phyloP scores from a whole-genome alignment of 2,888 invertebrate species.

The Sinodicranocentrus sp. region DNA sequence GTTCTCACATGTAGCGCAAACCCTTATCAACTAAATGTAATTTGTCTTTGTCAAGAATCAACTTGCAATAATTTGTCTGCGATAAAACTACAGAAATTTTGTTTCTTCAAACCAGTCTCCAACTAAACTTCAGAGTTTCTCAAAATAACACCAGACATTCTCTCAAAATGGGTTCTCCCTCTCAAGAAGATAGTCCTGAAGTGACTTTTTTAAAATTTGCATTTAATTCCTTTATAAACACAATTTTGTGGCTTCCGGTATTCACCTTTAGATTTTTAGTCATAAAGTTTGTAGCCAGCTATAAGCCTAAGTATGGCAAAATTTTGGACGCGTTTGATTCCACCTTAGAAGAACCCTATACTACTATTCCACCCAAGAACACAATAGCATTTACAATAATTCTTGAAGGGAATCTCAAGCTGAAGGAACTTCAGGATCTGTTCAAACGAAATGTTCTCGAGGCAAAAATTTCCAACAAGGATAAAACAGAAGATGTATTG shows the following conservation, averaged over 20 bases:
- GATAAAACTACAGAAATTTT: no score
- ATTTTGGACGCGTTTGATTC: constrained; percentile 22
- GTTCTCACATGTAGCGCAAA: no score
- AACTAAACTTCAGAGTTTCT: no score
- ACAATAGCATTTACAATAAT: constrained; percentile 33
- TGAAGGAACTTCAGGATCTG: constrained; percentile 4
- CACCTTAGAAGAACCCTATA: constrained; percentile 33
- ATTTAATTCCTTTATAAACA: constrained; percentile 28
- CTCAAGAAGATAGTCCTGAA: no score
- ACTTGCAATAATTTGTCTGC: no score
- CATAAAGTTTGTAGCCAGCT: constrained; percentile 4
- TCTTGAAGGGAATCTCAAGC: constrained; percentile 19
- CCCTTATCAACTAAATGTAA: no score
- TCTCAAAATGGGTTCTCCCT: no score
- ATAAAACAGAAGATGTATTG: no score
- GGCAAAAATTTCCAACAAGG: constrained; percentile 30
- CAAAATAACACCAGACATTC: no score
- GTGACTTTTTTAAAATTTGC: constrained; percentile 8
- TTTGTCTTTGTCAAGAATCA: no score
- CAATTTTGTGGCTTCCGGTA: constrained; percentile 47
- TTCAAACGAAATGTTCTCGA: constrained; percentile 40
- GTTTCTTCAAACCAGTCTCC: no score
- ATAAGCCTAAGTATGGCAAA: constrained; percentile 42
- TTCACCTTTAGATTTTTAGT: constrained; percentile 25
- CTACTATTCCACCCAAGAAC: constrained; percentile 5